Conservation (phyloP, 2,888 invertebrate genomes). For the Acleris sparsana region DNA sequence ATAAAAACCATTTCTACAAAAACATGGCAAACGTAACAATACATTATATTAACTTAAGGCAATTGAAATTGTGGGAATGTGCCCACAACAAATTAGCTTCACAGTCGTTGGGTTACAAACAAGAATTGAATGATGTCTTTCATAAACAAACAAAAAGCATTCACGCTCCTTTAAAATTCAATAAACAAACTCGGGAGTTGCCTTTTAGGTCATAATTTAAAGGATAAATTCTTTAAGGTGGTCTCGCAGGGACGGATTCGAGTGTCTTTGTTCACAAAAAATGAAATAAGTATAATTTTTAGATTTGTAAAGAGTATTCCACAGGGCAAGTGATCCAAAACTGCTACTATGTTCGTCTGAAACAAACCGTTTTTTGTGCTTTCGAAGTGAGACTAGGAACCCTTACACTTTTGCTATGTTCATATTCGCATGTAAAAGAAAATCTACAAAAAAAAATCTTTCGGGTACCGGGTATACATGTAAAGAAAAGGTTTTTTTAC, state of each 20-base stretch:
- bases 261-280: conserved; percentile 11
- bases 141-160: conserved; percentile 13
- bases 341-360: neutral
- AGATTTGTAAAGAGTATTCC: conserved; percentile 3
- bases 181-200: conserved; percentile 16
- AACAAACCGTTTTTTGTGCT: neutral
- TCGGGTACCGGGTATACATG: too few species aligned
- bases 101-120: neutral
- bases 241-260: neutral
- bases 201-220: conserved; percentile 23
- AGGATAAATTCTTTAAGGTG: conserved; percentile 12
- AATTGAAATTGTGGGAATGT: too few species aligned
- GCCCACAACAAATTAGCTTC: too few species aligned
- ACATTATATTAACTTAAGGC: too few species aligned
- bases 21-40: too few species aligned
- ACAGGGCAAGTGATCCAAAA: neutral
- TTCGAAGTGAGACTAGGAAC: too few species aligned
- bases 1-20: too few species aligned
- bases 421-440: too few species aligned
- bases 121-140: conserved; percentile 1
- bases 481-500: too few species aligned
- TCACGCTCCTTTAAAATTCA: conserved; percentile 10
- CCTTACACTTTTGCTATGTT: too few species aligned
- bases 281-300: conserved; percentile 1
- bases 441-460: too few species aligned